Conservation (phyloP, 2,888 invertebrate genomes). For the Drosophila ustulata region DNA sequence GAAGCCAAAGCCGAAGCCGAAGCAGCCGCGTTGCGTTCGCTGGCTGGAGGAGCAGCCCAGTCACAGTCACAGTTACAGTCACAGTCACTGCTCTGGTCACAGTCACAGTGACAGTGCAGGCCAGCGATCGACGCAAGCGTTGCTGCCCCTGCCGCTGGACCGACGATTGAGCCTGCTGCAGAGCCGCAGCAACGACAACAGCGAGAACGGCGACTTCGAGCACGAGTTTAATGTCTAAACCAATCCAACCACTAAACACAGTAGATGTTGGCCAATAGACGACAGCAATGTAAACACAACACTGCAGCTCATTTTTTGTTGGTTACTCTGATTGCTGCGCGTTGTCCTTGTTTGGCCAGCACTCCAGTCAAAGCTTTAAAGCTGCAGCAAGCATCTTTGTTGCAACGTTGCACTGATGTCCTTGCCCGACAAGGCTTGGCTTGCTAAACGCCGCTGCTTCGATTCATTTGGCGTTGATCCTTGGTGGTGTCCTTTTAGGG, state of each 20-base stretch:
- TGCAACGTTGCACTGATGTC: too few species aligned
- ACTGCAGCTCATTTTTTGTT: conserved; percentile 20
- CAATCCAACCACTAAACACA: neutral
- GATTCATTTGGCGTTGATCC: too few species aligned
- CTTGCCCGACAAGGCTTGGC: too few species aligned
- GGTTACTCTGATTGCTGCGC: conserved; percentile 62
- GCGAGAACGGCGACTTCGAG: conserved; percentile 7
- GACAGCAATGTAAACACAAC: conserved; percentile 47
- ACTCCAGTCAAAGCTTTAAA: conserved; percentile 42
- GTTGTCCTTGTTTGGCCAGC: conserved; percentile 61
- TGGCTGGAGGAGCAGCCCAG: too few species aligned
- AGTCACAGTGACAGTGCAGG: neutral
- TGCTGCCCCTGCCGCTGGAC: conserved; percentile 37
- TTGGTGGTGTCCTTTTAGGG: too few species aligned
- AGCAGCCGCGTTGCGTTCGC: conserved; percentile 35
- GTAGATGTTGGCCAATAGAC: conserved; percentile 37
- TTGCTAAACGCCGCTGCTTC: too few species aligned
- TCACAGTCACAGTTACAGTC: neutral
- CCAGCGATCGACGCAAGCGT: conserved; percentile 12
- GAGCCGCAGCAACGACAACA: neutral
- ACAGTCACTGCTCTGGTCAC: neutral
- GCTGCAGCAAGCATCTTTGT: neutral
- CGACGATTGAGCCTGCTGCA: conserved; percentile 24
- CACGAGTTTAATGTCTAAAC: conserved; percentile 52
- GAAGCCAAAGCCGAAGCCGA: conserved; percentile 1